Percentiles rank a stretch among this genome's conserved stretches.
Conservation (phyloP, 2,797 vertebrate genomes). For the Decapterus maruadsi region DNA sequence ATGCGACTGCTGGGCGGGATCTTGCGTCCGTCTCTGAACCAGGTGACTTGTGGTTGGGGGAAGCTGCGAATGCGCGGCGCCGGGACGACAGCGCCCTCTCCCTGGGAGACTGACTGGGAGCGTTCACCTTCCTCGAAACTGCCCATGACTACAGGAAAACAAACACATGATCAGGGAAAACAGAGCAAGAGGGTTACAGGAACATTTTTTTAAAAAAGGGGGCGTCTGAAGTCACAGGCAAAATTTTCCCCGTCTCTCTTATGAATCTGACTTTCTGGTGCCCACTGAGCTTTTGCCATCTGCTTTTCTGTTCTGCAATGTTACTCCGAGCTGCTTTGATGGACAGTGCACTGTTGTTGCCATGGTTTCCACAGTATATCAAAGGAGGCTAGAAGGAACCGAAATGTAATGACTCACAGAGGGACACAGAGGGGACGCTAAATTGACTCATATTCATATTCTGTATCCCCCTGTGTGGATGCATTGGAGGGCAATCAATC, state of each 20-base stretch:
- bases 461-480: constrained; percentile 33
- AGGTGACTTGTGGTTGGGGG: constrained; percentile 96
- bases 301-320: constrained; percentile 50
- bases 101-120: constrained; percentile 90
- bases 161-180: background rate
- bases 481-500: constrained; percentile 51
- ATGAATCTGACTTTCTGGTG: constrained; percentile 35
- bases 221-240: background rate
- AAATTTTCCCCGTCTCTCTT: constrained; percentile 8
- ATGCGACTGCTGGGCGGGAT: constrained; percentile 97
- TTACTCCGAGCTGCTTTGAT: constrained; percentile 51
- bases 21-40: constrained; percentile 96
- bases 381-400: constrained; percentile 42
- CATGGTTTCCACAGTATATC: constrained; percentile 65
- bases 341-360: constrained; percentile 63
- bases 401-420: constrained; percentile 62
- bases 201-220: background rate
- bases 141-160: constrained; percentile 90
- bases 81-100: constrained; percentile 91
- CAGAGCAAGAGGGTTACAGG: background rate
- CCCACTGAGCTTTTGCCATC: constrained; percentile 41
- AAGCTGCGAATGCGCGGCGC: constrained; percentile 95
- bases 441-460: constrained; percentile 65
- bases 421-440: constrained; percentile 52
- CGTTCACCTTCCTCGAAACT: constrained; percentile 93